Conservation (phyloP, 2,888 invertebrate species). For the Limenitis arthemis region DNA sequence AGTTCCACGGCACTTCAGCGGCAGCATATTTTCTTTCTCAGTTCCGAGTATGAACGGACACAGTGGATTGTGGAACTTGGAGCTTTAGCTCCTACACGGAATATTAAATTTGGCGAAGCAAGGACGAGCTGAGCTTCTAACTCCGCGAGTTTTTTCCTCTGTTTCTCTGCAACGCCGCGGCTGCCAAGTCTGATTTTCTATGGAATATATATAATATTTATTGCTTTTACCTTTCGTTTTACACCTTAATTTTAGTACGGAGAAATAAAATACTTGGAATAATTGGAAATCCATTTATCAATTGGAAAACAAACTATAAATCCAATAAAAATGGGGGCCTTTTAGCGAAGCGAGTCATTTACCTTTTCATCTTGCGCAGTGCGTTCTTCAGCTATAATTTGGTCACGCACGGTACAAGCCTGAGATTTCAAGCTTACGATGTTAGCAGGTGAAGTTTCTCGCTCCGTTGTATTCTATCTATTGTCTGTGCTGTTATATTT, state of each 20-base stretch:
- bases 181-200: constrained; percentile 75
- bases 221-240: background rate
- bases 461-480: constrained; percentile 42
- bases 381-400: constrained; percentile 84
- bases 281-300: no score
- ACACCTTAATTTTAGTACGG: no score
- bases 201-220: background rate
- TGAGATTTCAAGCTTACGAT: constrained; percentile 88
- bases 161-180: constrained; percentile 82
- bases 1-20: no score
- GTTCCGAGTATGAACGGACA: no score
- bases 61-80: no score
- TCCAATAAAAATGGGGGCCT: background rate
- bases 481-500: no score
- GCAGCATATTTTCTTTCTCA: no score
- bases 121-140: constrained; percentile 91
- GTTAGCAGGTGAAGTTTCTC: constrained; percentile 83
- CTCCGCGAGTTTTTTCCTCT: constrained; percentile 91
- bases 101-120: constrained; percentile 90
- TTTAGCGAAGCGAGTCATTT: background rate
- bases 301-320: no score
- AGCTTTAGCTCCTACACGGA: constrained; percentile 82
- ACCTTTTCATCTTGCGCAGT: constrained; percentile 76
- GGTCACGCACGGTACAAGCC: constrained; percentile 89
- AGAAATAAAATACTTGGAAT: no score